phyloP scores from a whole-genome alignment of 2,113 vertebrate genomes.

The Lagopus muta region DNA sequence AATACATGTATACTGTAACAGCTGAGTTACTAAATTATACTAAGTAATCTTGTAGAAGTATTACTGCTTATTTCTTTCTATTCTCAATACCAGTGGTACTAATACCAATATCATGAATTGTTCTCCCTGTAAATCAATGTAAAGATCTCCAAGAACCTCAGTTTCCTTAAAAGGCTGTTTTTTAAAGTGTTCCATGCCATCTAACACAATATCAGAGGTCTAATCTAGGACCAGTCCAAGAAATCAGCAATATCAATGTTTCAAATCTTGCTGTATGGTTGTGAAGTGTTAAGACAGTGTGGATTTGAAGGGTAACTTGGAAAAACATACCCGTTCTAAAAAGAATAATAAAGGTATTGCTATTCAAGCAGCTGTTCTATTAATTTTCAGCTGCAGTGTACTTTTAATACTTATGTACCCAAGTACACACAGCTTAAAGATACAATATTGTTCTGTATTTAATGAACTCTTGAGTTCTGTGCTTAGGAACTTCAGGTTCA shows the following conservation, averaged over 20 bases:
- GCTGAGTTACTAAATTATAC: background rate
- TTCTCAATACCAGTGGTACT: background rate
- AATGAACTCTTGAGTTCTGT: background rate
- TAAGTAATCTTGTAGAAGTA: background rate
- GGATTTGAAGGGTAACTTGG: background rate
- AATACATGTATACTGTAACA: background rate
- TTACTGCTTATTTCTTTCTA: background rate
- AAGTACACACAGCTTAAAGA: background rate
- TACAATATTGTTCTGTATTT: background rate
- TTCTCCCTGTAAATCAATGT: background rate
- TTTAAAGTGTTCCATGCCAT: accelerated
- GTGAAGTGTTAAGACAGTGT: background rate
- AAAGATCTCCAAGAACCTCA: background rate
- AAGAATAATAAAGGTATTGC: background rate
- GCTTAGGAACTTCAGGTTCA: background rate
- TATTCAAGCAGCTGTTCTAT: background rate
- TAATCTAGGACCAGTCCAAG: background rate
- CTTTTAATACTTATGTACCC: background rate
- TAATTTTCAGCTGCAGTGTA: background rate
- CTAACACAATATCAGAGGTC: background rate
- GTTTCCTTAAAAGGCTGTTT: background rate
- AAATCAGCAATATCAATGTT: background rate
- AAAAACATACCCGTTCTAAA: background rate
- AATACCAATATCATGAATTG: background rate
- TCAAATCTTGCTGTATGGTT: background rate